phyloP scores from a whole-genome alignment of 2,797 vertebrate species.

The Mormyrus hasselquistii region DNA sequence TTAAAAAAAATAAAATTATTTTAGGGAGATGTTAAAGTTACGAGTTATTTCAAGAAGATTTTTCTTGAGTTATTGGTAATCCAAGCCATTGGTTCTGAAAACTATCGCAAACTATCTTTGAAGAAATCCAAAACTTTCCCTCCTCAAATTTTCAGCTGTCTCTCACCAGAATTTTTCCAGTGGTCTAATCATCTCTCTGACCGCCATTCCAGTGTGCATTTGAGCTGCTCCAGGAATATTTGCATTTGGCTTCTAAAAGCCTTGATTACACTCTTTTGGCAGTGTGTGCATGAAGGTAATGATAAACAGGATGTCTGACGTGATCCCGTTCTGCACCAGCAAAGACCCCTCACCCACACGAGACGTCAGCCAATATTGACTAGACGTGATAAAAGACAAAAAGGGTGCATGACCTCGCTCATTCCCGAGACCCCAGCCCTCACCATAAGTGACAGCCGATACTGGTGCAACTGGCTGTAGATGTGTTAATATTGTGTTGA shows the following conservation, averaged over 20 bases:
- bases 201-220: neutral
- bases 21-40: neutral
- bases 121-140: neutral
- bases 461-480: neutral
- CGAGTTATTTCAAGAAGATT: neutral
- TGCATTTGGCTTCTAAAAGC: neutral
- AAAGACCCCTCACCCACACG: neutral
- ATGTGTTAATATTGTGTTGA: neutral
- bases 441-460: neutral
- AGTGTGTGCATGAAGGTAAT: constrained; percentile 24
- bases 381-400: neutral
- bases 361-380: constrained; percentile 9
- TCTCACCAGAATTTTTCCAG: neutral
- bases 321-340: constrained; percentile 26
- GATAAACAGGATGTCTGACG: constrained; percentile 44
- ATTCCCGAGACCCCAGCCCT: neutral
- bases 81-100: neutral
- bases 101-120: neutral
- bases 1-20: neutral
- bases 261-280: constrained; percentile 11
- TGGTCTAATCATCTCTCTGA: neutral
- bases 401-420: neutral
- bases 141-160: neutral
- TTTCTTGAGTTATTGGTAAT: neutral
- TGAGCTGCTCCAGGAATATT: neutral